Base-by-base conservation (phyloP, 1,140 invertebrate species). In the Drosophila sp. region DNA sequence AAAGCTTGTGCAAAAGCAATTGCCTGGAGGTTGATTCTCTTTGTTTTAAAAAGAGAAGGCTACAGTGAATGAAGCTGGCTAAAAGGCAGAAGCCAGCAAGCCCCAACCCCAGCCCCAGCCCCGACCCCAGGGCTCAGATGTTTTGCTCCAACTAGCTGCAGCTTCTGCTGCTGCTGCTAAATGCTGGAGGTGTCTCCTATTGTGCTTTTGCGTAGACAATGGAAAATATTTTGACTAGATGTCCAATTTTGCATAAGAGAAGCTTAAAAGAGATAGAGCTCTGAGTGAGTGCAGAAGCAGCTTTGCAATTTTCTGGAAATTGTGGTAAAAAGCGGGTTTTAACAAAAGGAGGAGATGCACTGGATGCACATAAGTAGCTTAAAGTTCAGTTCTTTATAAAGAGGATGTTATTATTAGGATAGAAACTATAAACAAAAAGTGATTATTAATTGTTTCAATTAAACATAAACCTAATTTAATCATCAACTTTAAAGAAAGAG, bases 161-260 rank as follows among this genome's bases (percentile, higher is more conserved):
- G 17, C 17, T 17, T 17, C 35, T 11, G 8, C 35, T 55, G 50
- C 25, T 54, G 25, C 47, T 27, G 17, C 8, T 10, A 17, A 27
- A 4, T 27, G 25, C 50, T 29, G 27, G 4, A 44, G 17, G 17
- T 44, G 41, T n/a, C 17, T 11, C 11, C 27, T 29, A 58, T 58
- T 58, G 32, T 58, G 32, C 32, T 23, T 58, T 35, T 61, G 11
- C 38, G 1, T 27, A 41, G 25, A 41, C 60, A 61, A 40, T 61
- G 38, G 23, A 30, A 41, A n/a, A 10, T 44, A 61, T 44, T 61
- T 44, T 61, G 35, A 27, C 10, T 61, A 17, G 25, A 29, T 40
- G 40, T 50, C 60, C 35, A 61, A 33, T 44, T 61, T 61, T 23
- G 35, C 38, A 25, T 44, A 50, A 25, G 25, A 47, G 44, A 50